Evolutionary conservation across 92 coral and sea anemone species (phyloP).

Genomic region (Epizoanthus scotinus): DNA sequence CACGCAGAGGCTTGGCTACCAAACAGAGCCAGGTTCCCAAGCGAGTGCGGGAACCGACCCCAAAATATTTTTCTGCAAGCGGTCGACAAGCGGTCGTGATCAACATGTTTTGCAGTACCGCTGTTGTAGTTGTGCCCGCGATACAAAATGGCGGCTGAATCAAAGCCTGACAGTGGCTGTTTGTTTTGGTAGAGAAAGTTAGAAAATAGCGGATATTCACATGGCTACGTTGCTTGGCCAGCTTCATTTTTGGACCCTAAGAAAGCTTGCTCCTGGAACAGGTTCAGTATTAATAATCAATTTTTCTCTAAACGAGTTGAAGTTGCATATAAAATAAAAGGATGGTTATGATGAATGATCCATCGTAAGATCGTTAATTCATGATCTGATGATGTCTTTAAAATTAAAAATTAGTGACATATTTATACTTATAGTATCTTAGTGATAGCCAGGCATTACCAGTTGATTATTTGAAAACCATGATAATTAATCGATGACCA

Average conservation of each 20-base stretch:
- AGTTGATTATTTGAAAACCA: no score
- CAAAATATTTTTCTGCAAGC: no score
- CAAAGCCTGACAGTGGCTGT: background rate
- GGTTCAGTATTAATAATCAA: slow-evolving; percentile 46
- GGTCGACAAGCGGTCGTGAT: no score
- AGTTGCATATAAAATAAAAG: background rate
- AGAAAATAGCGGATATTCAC: background rate
- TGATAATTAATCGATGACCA: no score
- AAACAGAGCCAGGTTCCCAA: no score
- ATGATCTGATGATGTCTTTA: no score
- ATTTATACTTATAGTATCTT: no score
- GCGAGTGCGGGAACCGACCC: no score
- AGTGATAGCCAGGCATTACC: no score
- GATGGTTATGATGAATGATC: background rate
- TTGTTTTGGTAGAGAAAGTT: background rate
- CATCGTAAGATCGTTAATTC: no score
- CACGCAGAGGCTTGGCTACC: no score
- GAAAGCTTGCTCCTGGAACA: slow-evolving; percentile 56
- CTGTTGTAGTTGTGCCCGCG: slow-evolving; percentile 17
- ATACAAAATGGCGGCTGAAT: slow-evolving; percentile 5
- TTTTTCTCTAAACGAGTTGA: background rate
- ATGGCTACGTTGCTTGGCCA: slow-evolving; percentile 93
- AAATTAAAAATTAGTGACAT: no score
- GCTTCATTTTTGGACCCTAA: slow-evolving; percentile 82
- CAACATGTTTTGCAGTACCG: background rate